Percentiles rank a stretch among this genome's conserved stretches.
Evolutionary conservation across 1,140 invertebrate species (phyloP).

Genomic region (Sinonovacula constricta): DNA sequence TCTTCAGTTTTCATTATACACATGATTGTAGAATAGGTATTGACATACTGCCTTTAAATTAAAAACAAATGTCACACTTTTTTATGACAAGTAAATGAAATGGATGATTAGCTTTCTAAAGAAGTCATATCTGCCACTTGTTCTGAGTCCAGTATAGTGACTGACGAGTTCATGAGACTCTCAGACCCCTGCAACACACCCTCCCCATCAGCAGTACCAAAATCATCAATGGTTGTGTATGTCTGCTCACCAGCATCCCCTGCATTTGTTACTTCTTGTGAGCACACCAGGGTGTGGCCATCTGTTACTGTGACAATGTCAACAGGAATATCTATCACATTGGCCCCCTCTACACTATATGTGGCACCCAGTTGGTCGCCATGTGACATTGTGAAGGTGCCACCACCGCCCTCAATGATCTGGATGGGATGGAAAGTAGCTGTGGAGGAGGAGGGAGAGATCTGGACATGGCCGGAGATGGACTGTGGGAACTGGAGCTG

Average conservation of each 20-base stretch:
- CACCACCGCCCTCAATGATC: constrained; percentile 68
- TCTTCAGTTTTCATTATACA: too few relatives aligned
- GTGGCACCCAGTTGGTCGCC: constrained; percentile 47
- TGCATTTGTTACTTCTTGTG: constrained; percentile 56
- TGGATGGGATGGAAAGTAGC: constrained; percentile 67
- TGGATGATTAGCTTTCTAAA: too few relatives aligned
- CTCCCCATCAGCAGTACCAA: constrained; percentile 56
- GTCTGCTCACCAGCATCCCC: constrained; percentile 3
- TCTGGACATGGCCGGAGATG: constrained; percentile 20
- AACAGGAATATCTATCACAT: constrained; percentile 48
- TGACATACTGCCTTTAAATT: too few relatives aligned
- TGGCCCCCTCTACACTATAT: constrained; percentile 11
- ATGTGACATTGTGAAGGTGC: constrained; percentile 56
- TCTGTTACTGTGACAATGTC: constrained; percentile 53
- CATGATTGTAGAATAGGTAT: too few relatives aligned
- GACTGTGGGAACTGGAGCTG: constrained; percentile 50
- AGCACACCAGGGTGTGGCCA: constrained; percentile 52
- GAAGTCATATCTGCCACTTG: too few relatives aligned
- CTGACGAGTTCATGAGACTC: constrained; percentile 65
- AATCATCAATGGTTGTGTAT: constrained; percentile 17
- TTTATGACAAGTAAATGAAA: too few relatives aligned
- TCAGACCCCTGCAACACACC: constrained; percentile 67
- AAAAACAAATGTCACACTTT: too few relatives aligned
- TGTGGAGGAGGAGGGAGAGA: constrained; percentile 28
- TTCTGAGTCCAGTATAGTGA: constrained; percentile 61